Evolutionary conservation across 2,797 vertebrate genomes (phyloP), one percentile per base, ranked within the genome.

Genomic region (Acrossocheilus wenchowensis): DNA sequence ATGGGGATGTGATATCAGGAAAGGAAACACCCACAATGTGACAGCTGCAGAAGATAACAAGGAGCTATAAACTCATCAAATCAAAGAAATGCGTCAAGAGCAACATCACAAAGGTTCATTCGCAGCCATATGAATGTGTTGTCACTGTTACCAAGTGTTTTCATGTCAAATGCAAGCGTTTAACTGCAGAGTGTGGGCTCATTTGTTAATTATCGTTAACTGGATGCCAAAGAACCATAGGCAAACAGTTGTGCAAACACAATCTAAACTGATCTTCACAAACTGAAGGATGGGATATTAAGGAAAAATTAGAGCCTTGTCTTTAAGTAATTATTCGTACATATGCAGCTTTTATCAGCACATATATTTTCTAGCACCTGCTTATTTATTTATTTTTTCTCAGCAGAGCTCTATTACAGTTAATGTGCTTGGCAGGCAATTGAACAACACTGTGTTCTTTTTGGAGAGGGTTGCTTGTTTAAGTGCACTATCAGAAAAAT

Each of bases 401-500:
- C 68, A 62, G 30, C 48, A 69, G 34, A 54, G 66, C 75, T 86
- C 26, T 19, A 82, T 80, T 69, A 85, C 6, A 45, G 6, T 21
- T 41, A 60, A 83, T 74, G 69, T 52, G 60, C 43, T 86, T 69
- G 75, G 73, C n/a, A 82, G 43, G 19, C 36, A 23, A 39, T 14
- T 66, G n/a, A 52, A 84, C 43, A 52, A 17, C 68, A 71, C 12
- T 26, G 50, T 62, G 19, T 50, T 64, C 19, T 36, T 57, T 84
- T 50, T 87, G 41, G 48, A 62, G 45, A 83, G 41, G 21, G 57
- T 72, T 39, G 81, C 72, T 78, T 83, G 78, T 75, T 78, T 81
- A 82, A 89, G 87, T 87, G 87, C 39, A 85, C 83, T 83, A 83
- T 87, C 80, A 77, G 30, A 52, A 62, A 60, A 71, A 64, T 8